Base-by-base conservation (phyloP, 2,888 invertebrate genomes). In the Cyrtodaria siliqua region DNA sequence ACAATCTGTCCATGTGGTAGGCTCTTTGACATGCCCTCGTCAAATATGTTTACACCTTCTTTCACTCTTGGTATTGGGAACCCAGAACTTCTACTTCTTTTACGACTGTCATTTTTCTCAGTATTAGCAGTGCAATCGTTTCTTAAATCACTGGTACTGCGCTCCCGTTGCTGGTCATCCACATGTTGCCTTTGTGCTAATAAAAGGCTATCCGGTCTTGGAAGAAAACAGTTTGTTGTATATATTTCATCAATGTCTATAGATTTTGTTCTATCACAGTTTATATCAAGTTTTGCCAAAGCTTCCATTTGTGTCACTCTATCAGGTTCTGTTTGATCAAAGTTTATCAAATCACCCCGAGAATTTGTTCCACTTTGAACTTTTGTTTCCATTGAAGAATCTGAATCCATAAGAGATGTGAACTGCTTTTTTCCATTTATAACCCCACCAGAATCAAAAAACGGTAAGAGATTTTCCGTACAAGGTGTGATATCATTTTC, bases 1-100 rank as follows among this genome's bases (percentile, higher is more conserved):
- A 95, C 95, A 1, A 97, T 96, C 56, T 96, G 96, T 0, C 97
- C 97, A 69, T 92, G 90, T 0, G 89, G 88, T 56, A 89, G 78
- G 74, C 87, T 88, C 59, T 85, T 84, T 2, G 90, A 87, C 44
- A 89, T 53, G 38, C 81, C 64, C 26, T 86, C 86, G 38, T 84
- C 85, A 42, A 83, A 69, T 27, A 84, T 83, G 29, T 82, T 69
- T 3, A 74, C 82, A 56, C 86, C 86, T 44, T 85, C 85, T 66
- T 82, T 84, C 20, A 72, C 76, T n/a, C 50, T 57, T 42, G 86
- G 83, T 67, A 87, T 84, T 8, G 84, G 82, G 50, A 84, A 79
- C 23, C 79, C 84, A 27, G 74, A 78, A 71, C 81, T 86, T 64
- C 75, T 78, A 70, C 83, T 83, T 42, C 77, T 63, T 66, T 77